Conservation (phyloP, 2,797 vertebrate genomes). For the Tinamus major region DNA sequence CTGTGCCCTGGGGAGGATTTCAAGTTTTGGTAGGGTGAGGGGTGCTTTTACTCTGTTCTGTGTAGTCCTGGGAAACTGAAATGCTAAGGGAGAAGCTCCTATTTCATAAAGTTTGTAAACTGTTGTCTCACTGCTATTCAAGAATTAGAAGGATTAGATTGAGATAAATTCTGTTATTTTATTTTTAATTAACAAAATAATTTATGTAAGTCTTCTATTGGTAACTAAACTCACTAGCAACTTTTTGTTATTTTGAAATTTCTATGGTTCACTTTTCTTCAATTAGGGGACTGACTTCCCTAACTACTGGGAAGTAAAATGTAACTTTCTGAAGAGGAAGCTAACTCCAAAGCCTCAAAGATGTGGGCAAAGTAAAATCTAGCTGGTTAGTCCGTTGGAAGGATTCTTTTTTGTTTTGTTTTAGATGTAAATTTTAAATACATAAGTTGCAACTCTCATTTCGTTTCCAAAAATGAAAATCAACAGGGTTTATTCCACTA, state of each 20-base stretch:
- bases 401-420: not conserved
- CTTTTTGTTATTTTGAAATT: not conserved
- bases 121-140: not conserved
- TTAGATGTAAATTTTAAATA: not conserved
- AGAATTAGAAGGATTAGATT: not conserved
- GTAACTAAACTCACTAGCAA: not conserved
- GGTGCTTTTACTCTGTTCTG: not conserved
- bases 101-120: not conserved
- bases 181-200: not conserved
- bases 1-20: not conserved
- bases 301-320: not conserved
- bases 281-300: not conserved
- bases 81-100: not conserved
- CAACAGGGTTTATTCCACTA: not conserved
- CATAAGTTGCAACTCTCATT: conserved; percentile 6
- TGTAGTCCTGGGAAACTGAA: not conserved
- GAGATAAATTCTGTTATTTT: not conserved
- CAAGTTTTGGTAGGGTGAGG: not conserved
- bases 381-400: not conserved
- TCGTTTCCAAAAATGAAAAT: not conserved
- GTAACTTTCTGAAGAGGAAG: not conserved
- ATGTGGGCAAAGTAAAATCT: not conserved
- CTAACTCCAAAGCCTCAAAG: not conserved
- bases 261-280: not conserved
- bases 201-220: not conserved